phyloP scores from a whole-genome alignment of 2,113 vertebrate species.

The Panurus biarmicus region DNA sequence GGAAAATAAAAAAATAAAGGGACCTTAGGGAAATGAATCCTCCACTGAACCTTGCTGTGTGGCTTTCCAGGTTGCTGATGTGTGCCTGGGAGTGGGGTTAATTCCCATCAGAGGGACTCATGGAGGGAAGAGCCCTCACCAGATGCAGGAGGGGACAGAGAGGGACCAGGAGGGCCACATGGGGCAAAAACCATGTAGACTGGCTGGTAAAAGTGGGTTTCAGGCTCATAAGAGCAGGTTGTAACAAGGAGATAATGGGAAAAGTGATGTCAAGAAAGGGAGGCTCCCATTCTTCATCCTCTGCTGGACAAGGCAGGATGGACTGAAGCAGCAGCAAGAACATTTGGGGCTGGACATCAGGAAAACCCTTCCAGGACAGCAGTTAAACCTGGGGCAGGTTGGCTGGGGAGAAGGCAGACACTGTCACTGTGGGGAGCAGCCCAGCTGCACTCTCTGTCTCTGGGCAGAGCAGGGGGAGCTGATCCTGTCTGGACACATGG shows the following conservation, averaged over 20 bases:
- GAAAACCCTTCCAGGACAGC: not conserved
- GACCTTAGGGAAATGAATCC: not conserved
- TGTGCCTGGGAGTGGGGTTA: not conserved
- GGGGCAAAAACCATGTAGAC: not conserved
- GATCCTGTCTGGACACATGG: not conserved
- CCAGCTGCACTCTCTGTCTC: not conserved
- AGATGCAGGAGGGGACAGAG: not conserved
- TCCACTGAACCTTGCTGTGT: not conserved
- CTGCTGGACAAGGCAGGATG: not conserved
- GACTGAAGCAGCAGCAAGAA: not conserved
- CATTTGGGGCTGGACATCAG: not conserved
- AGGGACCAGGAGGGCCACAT: not conserved
- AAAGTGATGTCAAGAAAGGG: not conserved
- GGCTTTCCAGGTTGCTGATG: not conserved
- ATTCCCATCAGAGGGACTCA: not conserved
- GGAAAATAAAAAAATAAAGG: not conserved
- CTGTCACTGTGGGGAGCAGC: not conserved
- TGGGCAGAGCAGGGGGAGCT: not conserved
- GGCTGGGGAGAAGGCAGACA: not conserved
- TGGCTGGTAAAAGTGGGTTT: not conserved
- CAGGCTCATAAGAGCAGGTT: not conserved
- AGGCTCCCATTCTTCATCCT: not conserved
- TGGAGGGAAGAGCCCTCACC: not conserved
- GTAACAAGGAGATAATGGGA: not conserved
- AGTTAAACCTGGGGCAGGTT: rapidly evolving